Percentiles rank a stretch among this genome's conserved stretches.
Conservation (phyloP, 2,888 invertebrate species). For the Dolichopus griseipennis region DNA sequence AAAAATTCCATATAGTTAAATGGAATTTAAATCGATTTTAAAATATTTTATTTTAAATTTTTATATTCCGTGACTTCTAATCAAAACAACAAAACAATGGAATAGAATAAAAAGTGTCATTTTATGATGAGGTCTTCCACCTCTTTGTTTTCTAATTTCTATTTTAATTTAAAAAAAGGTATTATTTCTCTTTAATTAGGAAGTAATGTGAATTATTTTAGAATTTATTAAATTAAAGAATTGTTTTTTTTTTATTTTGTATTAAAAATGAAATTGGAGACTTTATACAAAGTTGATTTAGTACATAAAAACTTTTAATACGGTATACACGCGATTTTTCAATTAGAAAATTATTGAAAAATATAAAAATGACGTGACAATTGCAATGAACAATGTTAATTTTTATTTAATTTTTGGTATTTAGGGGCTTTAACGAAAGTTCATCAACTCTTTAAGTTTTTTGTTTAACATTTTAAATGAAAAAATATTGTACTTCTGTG, state of each 20-base stretch:
- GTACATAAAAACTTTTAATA: not conserved
- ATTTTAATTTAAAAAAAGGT: not conserved
- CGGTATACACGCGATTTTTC: not conserved
- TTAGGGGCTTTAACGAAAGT: no score
- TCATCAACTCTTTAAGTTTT: no score
- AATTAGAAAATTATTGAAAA: not conserved
- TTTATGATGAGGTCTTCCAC: conserved; percentile 6
- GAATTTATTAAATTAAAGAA: no score
- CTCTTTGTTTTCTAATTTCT: not conserved
- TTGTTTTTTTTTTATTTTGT: no score
- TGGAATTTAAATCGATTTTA: no score
- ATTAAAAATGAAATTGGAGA: no score
- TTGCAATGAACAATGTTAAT: not conserved
- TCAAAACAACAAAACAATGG: not conserved
- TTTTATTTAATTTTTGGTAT: not conserved
- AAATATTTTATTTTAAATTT: not conserved
- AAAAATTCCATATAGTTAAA: no score
- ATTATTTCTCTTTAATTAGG: no score
- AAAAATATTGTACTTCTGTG: no score
- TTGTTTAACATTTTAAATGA: no score
- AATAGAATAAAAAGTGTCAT: not conserved
- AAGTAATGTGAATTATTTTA: no score
- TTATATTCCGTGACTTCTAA: not conserved
- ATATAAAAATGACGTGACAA: not conserved
- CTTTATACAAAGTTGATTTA: not conserved